A percentile compares a stretch with the other conserved stretches of the same genome.
These are phyloP conservation scores for Acrocephalus scirpaceus DNA, from an alignment of 2,797 vertebrate genomes.

Conservation along the genomic window DNA sequence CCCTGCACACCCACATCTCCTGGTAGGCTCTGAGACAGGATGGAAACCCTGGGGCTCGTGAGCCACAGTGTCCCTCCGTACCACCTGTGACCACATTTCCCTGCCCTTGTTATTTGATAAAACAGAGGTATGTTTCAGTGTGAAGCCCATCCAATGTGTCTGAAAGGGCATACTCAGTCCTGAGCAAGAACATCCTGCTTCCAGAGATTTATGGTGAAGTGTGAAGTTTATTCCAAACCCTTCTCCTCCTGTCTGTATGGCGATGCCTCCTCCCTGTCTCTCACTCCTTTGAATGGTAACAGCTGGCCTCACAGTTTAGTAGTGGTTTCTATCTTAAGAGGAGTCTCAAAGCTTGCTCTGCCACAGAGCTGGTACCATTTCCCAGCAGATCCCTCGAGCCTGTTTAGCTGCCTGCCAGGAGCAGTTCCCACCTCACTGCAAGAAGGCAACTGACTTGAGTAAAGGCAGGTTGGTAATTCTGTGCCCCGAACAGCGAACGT, in stretches of 20 bases:
- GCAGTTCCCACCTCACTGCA: conserved; percentile 35
- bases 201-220: conserved; percentile 7
- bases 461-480: conserved; percentile 57
- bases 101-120: conserved; percentile 45
- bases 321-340: not conserved
- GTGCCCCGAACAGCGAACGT: not conserved
- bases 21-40: not conserved
- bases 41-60: not conserved
- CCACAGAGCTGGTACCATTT: not conserved
- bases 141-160: conserved; percentile 21
- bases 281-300: not conserved
- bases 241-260: not conserved
- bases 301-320: conserved; percentile 1
- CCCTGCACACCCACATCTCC: not conserved
- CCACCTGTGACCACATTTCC: not conserved
- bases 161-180: conserved; percentile 50
- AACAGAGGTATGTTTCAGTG: conserved; percentile 59
- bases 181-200: conserved; percentile 61
- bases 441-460: conserved; percentile 57
- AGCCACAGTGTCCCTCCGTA: not conserved
- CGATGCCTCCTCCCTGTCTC: not conserved
- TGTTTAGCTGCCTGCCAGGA: not conserved
- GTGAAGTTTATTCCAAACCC: not conserved
- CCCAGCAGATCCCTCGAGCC: not conserved
- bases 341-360: conserved; percentile 1